Evolutionary conservation across 2,888 invertebrate species (phyloP), one percentile per base, ranked within the genome.

Genomic region (Eristalis pertinax): DNA sequence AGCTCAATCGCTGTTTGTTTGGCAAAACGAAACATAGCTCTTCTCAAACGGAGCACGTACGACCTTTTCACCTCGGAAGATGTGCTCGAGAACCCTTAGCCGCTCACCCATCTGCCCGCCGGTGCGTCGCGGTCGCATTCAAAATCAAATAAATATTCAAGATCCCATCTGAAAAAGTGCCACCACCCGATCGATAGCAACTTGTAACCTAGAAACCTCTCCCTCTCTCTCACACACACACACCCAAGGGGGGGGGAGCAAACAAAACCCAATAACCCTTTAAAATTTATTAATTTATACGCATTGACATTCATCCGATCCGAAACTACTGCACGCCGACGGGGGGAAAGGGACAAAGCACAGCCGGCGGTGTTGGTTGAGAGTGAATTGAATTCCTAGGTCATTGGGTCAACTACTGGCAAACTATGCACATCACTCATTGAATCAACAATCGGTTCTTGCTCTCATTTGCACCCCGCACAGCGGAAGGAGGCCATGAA

Each of bases 401-500:
- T 83, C 87, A 87, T 79, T 87, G 64, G 87, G 87, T 87, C 87
- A 87, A 87, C 87, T 83, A 84, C 75, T 72, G 72, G 64, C 72
- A 74, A 86, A 81, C 85, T 86, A 86, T 86, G 86, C 86, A 84
- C 85, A 86, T 86, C 82, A 73, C 76, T 87, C 84, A 87, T 73
- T 60, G 83, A 87, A 84, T 87, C 87, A 87, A 83, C 83, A 87
- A 87, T 83, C 87, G 79, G 65, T 43, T 72, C 72, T 80, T 84
- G 83, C 76, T 83, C 87, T 72, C 87, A 73, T 84, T 84, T 72
- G 62, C 84, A 78, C 41, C 72, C 65, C 84, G 50, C 50, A 0
- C 19, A 19, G 8, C 84, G 76, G 84, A 84, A 84, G 80, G 79
- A 84, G 79, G 79, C 83, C 38, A 80, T 56, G 60, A 35, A 80